A percentile compares a stretch with the other conserved stretches of the same genome.
Conservation (phyloP, 2,113 vertebrate genomes). For the Narcine bancroftii region DNA sequence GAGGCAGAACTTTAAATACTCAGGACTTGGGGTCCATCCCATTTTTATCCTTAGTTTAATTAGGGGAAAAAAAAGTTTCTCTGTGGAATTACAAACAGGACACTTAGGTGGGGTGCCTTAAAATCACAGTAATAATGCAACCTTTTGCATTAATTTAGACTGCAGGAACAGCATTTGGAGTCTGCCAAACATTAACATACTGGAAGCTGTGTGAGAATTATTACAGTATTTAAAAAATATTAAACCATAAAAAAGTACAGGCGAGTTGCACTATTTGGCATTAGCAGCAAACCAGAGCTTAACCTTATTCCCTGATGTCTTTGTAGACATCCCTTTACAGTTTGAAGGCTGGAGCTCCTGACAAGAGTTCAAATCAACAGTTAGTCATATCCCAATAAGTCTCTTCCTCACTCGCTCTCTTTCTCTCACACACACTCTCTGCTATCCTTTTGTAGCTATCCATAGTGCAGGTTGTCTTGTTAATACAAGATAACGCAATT, state of each 20-base stretch:
- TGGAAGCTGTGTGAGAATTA: not conserved
- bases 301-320: not conserved
- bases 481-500: not conserved
- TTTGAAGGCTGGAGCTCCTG: not conserved
- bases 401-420: not conserved
- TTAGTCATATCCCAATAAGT: not conserved
- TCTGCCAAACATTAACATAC: conserved; percentile 15
- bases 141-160: conserved; percentile 5
- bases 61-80: conserved; percentile 29
- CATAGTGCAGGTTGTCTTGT: conserved; percentile 39
- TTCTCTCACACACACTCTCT: not conserved
- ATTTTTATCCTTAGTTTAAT: not conserved
- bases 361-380: not conserved
- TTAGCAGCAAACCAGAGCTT: not conserved
- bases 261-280: conserved; percentile 9
- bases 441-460: conserved; percentile 28
- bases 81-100: conserved; percentile 6
- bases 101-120: not conserved
- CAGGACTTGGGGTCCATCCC: not conserved
- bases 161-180: not conserved
- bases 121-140: conserved; percentile 1
- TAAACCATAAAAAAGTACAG: conserved; percentile 26
- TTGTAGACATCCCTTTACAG: not conserved
- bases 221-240: conserved; percentile 15
- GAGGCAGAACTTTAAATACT: not conserved